Evolutionary conservation across 2,113 vertebrate species (phyloP), one percentile per base, ranked within the genome.

Genomic region (Bufo gargarizans): DNA sequence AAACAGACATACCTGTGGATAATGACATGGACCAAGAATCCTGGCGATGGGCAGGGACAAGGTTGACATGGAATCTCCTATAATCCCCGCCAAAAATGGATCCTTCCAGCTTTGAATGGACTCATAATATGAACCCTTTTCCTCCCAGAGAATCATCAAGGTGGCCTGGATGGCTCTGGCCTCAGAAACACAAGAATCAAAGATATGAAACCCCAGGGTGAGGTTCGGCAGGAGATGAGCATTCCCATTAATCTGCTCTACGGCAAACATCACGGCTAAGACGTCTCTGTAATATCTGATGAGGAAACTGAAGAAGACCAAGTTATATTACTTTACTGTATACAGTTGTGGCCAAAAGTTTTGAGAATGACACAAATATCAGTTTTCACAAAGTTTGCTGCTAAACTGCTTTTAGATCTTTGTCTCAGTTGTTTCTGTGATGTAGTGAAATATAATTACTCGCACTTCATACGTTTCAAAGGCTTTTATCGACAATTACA

Each of bases 11-110:
- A 88, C 86, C 79, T 88, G 86, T 22, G 86, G 86, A 12, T 76
- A 74, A 50, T 69, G 72, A 55, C 69, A 88, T 1, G 82, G 79
- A 5, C 86, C 69, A 4, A 76, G 55, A 12, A 88, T 47, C 45
- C 86, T 82, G 45, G 86, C 86, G 0, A 88, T 88, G 0, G 79
- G 67, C 5, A 88, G 74, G 20, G 86, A 81, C n/a, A 82, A 63
- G n/a, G 86, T 82, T 19, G 86, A 88, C 78, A 88, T 82, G 43
- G 86, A 82, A 8, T 88, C 86, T 82, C 86, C 86, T 10, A 88
- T 45, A 88, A 88, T 88, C 12, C 79, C 86, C 1, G 79, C 85
- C 45, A 86, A 19, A 49, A 78, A 33, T 45, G 74, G 74, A 20
- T 55, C 59, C 12, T 78, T 86, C 58, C 45, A 50, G 3, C 20